Evolutionary conservation across 2,113 vertebrate species (phyloP).

Genomic region (Phocoena sinus): DNA sequence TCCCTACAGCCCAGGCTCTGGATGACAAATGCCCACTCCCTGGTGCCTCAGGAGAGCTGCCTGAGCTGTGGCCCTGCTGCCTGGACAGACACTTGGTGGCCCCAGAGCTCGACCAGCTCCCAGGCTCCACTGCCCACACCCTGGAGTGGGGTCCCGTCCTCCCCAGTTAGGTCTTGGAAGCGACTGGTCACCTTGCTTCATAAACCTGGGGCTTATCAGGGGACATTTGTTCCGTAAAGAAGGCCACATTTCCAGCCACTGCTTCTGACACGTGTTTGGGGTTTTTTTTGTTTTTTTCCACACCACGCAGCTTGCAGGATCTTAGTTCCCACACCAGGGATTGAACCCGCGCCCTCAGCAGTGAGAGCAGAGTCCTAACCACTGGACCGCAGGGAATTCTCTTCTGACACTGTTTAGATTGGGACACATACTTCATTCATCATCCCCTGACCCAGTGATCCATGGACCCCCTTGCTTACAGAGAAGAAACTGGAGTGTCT

Average conservation of each 20-base stretch:
- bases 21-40: background rate
- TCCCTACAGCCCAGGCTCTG: background rate
- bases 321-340: too few relatives aligned
- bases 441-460: background rate
- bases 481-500: background rate
- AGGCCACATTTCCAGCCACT: background rate
- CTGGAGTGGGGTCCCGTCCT: background rate
- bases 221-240: background rate
- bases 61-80: background rate
- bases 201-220: background rate
- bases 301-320: too few relatives aligned
- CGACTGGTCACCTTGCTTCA: background rate
- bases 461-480: background rate
- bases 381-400: too few relatives aligned
- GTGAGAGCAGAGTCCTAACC: too few relatives aligned
- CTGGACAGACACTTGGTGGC: background rate
- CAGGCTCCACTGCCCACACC: background rate
- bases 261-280: background rate
- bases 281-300: too few relatives aligned
- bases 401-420: background rate
- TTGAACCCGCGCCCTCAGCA: rapidly evolving
- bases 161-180: background rate
- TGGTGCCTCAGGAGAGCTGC: background rate
- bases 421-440: background rate
- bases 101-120: background rate